A percentile compares a stretch with the other conserved stretches of the same genome.
phyloP scores from a whole-genome alignment of 2,797 vertebrate genomes.

The Hephaestus fuliginosus region DNA sequence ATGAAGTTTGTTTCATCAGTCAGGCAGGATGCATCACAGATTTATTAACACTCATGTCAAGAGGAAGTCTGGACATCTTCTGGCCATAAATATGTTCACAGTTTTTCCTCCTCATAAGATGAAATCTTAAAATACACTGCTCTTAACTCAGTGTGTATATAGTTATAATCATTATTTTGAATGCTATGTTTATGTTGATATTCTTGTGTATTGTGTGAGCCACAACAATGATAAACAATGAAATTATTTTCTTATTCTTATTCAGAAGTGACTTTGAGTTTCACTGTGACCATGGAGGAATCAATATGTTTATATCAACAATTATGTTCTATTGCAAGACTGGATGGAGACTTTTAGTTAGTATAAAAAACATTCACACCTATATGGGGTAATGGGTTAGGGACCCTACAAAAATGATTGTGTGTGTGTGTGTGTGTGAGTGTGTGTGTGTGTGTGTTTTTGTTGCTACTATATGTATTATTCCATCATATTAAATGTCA shows the following conservation, averaged over 20 bases:
- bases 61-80: neutral
- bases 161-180: neutral
- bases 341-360: neutral
- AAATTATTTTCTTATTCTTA: neutral
- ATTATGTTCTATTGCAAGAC: neutral
- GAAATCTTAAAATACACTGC: no score
- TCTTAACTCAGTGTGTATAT: neutral
- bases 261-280: neutral
- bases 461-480: no score
- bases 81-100: neutral
- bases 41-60: neutral
- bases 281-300: neutral
- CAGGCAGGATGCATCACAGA: neutral
- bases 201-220: neutral
- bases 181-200: neutral
- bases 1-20: neutral
- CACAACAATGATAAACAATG: neutral
- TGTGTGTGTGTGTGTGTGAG: neutral
- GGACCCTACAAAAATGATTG: neutral
- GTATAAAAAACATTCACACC: slow-evolving; percentile 1
- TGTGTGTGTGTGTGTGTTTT: neutral
- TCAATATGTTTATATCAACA: neutral
- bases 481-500: neutral
- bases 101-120: no score
- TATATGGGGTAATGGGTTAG: neutral